Conservation (phyloP, 2,113 vertebrate genomes). For the Tichodroma muraria region DNA sequence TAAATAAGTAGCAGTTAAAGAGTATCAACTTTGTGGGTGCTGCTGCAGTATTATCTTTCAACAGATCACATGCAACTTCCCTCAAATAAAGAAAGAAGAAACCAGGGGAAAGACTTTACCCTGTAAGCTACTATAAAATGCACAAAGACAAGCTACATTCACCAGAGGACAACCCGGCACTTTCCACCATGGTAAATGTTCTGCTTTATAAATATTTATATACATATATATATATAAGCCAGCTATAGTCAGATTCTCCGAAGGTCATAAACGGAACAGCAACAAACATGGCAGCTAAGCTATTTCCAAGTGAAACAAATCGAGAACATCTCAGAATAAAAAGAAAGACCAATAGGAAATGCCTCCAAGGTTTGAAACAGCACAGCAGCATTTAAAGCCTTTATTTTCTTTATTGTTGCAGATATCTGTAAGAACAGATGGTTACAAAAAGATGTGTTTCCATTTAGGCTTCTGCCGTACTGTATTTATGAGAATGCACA, state of each 20-base stretch:
- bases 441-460: conserved; percentile 29
- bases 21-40: not conserved
- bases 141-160: not conserved
- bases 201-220: not conserved
- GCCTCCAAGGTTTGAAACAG: not conserved
- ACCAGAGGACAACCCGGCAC: not conserved
- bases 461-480: conserved; percentile 23
- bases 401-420: conserved; percentile 44
- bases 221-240: not conserved
- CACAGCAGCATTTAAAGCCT: not conserved
- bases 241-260: not conserved
- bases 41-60: not conserved
- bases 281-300: not conserved
- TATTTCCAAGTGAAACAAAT: conserved; percentile 1
- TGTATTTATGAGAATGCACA: conserved; percentile 16
- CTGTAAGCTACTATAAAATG: not conserved
- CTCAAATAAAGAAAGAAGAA: not conserved
- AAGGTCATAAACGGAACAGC: not conserved
- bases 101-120: not conserved
- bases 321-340: not conserved
- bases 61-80: not conserved
- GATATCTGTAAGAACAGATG: conserved; percentile 52
- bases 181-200: not conserved
- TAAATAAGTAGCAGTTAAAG: not conserved
- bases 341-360: not conserved